Conservation (phyloP, 2,888 invertebrate species). For the Lapara coniferarum region DNA sequence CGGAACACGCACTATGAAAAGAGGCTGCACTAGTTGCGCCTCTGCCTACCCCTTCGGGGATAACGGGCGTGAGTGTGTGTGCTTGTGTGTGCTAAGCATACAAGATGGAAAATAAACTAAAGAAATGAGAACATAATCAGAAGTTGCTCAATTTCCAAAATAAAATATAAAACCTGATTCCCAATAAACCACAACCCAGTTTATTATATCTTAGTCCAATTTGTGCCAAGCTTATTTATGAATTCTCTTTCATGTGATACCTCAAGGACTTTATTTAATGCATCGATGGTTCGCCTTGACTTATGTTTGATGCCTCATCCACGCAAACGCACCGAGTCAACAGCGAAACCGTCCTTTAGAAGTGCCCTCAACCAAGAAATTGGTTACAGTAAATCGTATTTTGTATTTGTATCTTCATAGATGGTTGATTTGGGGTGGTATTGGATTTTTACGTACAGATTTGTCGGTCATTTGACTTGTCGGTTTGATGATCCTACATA, state of each 20-base stretch:
- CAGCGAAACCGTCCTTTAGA: conserved; percentile 39
- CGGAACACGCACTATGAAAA: too few species aligned
- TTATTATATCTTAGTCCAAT: not conserved
- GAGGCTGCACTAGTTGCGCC: too few species aligned
- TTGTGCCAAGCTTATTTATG: conserved; percentile 20
- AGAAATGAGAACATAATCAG: too few species aligned
- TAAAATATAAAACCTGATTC: not conserved
- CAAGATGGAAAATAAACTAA: too few species aligned
- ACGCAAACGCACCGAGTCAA: conserved; percentile 40
- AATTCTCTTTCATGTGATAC: conserved; percentile 20
- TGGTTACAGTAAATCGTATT: conserved; percentile 45
- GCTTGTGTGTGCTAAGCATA: too few species aligned
- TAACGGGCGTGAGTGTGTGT: too few species aligned
- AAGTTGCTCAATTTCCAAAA: too few species aligned
- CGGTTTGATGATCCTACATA: not conserved
- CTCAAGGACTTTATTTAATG: conserved; percentile 53
- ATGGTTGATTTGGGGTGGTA: conserved; percentile 26
- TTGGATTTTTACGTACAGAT: not conserved
- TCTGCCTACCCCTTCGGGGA: too few species aligned
- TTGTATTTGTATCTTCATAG: conserved; percentile 34
- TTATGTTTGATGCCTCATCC: conserved; percentile 43
- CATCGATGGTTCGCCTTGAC: conserved; percentile 46
- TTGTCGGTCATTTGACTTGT: not conserved
- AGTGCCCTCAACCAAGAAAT: conserved; percentile 53
- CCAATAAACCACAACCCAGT: not conserved